Base-by-base conservation (phyloP, 2,888 invertebrate species). In the Lamproptera curius region DNA sequence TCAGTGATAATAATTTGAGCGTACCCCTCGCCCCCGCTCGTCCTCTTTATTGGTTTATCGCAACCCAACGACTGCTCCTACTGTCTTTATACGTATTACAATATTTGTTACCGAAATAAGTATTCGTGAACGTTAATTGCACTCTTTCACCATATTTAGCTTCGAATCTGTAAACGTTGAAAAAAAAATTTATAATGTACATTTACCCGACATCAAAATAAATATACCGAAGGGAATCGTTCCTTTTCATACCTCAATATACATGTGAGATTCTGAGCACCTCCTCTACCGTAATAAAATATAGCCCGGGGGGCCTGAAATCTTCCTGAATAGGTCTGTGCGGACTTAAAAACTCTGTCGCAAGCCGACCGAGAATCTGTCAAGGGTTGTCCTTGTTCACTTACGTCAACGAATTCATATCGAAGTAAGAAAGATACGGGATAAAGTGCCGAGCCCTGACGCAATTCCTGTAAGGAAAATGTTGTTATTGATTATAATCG, bases 211-310 rank as follows among this genome's bases (percentile, higher is more conserved):
- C 6, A 28, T 8, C 14, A 28, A 28, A 4, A 14, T 2, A 9
- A 16, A 2, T 17, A 31, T 31, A 23, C 14, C 17, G 14, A 20
- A 14, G 28, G 4, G n/a, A 1, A 11, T 16, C 34, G 16, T 16
- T 46, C 28, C 10, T 41, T 20, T 33, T 16, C 55, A 61, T 71
- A 86, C 86, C 93, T 90, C 64, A 94, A 90, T 53, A 91, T 89
- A 72, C 95, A 95, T 50, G 91, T 92, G 45, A 95, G 77, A 68
- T 94, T 93, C 66, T 91, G 90, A 14, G 93, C 90, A 1, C 95
- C 95, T 10, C 95, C 95, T 59, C 95, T 89, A 1, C 95, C 95
- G 66, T 93, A 95, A 66, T 94, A 91, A 78, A 95, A 95, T 44
- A 95, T 94, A 59, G 94, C 94, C 61, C 92, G 90, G 5, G 95